These are phyloP conservation scores for Agrilus cyanescens DNA, from an alignment of 2,888 invertebrate species.

Conservation along the genomic window DNA sequence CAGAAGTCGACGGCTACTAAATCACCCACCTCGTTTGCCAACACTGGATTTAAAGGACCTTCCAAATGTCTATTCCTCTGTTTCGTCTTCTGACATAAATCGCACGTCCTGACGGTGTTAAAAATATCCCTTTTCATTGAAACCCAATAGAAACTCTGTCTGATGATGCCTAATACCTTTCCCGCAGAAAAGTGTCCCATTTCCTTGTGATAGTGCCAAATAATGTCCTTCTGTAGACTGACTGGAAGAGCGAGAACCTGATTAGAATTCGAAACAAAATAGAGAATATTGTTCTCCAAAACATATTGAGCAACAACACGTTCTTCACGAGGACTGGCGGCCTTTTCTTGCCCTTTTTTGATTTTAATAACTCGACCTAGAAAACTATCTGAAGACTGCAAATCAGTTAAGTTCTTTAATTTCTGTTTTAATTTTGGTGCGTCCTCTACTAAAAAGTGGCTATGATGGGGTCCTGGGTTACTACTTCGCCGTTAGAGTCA, in stretches of 20 bases:
- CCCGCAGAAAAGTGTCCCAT: too few species aligned
- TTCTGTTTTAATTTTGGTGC: not conserved
- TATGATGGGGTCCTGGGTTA: not conserved
- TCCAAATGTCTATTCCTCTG: not conserved
- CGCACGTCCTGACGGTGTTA: not conserved
- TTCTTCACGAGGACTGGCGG: not conserved
- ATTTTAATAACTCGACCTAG: not conserved
- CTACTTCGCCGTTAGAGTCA: not conserved
- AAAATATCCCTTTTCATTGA: not conserved
- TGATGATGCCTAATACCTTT: too few species aligned
- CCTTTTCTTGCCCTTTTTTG: not conserved
- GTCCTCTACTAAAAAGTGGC: not conserved
- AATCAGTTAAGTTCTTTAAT: not conserved
- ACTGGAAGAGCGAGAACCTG: not conserved
- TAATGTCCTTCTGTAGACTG: not conserved
- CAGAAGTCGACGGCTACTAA: too few species aligned
- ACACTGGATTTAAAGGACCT: too few species aligned
- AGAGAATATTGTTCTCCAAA: too few species aligned
- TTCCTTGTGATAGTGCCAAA: not conserved
- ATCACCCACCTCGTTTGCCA: too few species aligned
- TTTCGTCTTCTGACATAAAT: not conserved
- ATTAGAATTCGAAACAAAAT: too few species aligned
- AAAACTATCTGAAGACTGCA: not conserved
- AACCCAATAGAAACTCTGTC: not conserved
- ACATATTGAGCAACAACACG: too few species aligned